Evolutionary conservation across 1,140 invertebrate genomes (phyloP).

Genomic region (Eriosoma lanigerum): DNA sequence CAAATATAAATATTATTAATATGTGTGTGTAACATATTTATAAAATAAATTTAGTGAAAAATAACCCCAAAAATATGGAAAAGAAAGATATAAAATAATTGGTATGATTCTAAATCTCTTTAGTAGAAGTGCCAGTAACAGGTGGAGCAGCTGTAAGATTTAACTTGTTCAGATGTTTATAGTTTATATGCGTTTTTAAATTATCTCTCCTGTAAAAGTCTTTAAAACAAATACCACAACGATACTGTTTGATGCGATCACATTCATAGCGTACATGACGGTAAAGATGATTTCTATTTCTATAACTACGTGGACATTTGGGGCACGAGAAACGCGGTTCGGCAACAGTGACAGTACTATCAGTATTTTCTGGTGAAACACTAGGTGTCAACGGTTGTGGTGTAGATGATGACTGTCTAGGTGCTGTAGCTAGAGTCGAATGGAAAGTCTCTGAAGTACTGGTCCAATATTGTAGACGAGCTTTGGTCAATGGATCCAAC

Average conservation of each 20-base stretch:
- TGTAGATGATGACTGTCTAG: slow-evolving; percentile 23
- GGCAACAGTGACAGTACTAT: background rate
- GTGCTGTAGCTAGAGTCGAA: slow-evolving; percentile 18
- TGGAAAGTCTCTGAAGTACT: slow-evolving; percentile 47
- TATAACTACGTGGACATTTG: slow-evolving; percentile 53
- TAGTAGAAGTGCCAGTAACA: slow-evolving; percentile 34
- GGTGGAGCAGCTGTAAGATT: slow-evolving; percentile 27
- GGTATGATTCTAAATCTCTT: slow-evolving; percentile 23
- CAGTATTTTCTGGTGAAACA: slow-evolving; percentile 23
- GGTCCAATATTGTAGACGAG: slow-evolving; percentile 55
- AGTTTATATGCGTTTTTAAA: slow-evolving; percentile 54
- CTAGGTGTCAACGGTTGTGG: background rate
- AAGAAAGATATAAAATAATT: background rate
- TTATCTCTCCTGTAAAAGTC: slow-evolving; percentile 62
- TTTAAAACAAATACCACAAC: slow-evolving; percentile 58
- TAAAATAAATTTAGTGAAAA: background rate
- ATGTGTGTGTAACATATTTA: background rate
- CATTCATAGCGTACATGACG: slow-evolving; percentile 62
- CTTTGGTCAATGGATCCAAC: slow-evolving; percentile 52
- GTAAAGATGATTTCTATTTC: slow-evolving; percentile 57
- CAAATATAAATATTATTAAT: background rate
- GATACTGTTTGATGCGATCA: slow-evolving; percentile 68
- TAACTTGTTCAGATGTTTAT: slow-evolving; percentile 52
- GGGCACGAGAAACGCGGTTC: slow-evolving; percentile 53
- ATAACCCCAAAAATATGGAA: background rate